A percentile compares a stretch with the other conserved stretches of the same genome.
Evolutionary conservation across 2,888 invertebrate genomes (phyloP).

Genomic region (Stegophylla sp.): DNA sequence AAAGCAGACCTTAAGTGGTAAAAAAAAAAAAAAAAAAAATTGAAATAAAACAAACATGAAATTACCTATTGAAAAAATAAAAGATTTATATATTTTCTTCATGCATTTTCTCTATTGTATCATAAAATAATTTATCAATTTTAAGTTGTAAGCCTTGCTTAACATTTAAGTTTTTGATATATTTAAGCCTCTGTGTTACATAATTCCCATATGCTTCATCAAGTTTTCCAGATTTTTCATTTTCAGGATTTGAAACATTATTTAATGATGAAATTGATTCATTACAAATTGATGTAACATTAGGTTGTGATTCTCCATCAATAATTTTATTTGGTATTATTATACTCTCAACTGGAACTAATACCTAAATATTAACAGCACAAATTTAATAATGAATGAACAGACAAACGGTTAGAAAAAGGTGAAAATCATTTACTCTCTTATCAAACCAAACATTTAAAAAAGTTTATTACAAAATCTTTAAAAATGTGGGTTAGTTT

Average conservation of each 20-base stretch:
- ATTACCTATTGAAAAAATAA: too few relatives aligned
- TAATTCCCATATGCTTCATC: constrained; percentile 21
- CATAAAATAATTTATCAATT: constrained; percentile 38
- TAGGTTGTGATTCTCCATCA: neutral
- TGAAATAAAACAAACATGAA: neutral
- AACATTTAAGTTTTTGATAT: neutral
- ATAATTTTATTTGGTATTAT: neutral
- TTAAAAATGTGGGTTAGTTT: too few relatives aligned
- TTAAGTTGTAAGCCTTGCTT: constrained; percentile 15
- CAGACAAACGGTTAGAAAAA: too few relatives aligned
- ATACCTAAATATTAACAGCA: neutral
- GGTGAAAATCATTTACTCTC: too few relatives aligned
- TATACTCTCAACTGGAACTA: neutral
- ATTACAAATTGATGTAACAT: too few relatives aligned
- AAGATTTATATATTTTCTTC: neutral
- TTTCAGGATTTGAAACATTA: neutral
- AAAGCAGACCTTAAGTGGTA: too few relatives aligned
- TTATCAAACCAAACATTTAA: too few relatives aligned
- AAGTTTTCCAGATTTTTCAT: neutral
- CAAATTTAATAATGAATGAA: too few relatives aligned
- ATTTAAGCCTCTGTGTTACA: constrained; percentile 28
- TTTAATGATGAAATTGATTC: too few relatives aligned
- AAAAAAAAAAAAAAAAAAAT: neutral
- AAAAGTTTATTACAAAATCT: too few relatives aligned
- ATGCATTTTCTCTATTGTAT: neutral